Conservation (phyloP, 1,140 invertebrate species). For the Pachypeltis micranthus region DNA sequence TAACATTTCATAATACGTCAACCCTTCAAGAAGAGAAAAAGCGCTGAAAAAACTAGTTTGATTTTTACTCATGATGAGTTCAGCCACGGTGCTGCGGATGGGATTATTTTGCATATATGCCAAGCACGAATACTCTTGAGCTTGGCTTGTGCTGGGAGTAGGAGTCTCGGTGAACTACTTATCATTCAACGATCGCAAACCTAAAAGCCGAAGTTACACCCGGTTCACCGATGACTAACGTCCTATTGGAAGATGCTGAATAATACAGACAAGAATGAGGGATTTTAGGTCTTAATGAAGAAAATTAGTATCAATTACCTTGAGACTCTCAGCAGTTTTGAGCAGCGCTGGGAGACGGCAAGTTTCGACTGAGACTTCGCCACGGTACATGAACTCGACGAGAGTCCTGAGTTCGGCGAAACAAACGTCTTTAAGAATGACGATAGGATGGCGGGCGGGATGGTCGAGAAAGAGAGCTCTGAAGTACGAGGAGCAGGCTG, state of each 20-base stretch:
- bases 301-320: conserved; percentile 32
- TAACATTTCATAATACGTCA: no score
- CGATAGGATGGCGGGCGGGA: conserved; percentile 81
- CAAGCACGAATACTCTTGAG: no score
- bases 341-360: conserved; percentile 79
- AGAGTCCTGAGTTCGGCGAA: conserved; percentile 79
- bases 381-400: conserved; percentile 93
- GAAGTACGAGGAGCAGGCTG: conserved; percentile 89
- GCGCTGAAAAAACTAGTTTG: no score
- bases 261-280: background rate
- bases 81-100: no score
- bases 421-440: conserved; percentile 85
- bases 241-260: background rate
- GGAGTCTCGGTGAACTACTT: no score
- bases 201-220: no score
- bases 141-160: no score
- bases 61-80: no score
- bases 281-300: conserved; percentile 33
- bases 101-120: no score
- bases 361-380: conserved; percentile 87
- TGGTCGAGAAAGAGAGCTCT: conserved; percentile 78
- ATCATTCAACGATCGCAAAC: no score
- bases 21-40: no score
- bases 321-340: conserved; percentile 84
- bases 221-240: no score